Percentiles rank a stretch among this genome's conserved stretches.
These are phyloP conservation scores for Lepus americanus DNA, from an alignment of 2,113 vertebrate genomes.

Conservation along the genomic window DNA sequence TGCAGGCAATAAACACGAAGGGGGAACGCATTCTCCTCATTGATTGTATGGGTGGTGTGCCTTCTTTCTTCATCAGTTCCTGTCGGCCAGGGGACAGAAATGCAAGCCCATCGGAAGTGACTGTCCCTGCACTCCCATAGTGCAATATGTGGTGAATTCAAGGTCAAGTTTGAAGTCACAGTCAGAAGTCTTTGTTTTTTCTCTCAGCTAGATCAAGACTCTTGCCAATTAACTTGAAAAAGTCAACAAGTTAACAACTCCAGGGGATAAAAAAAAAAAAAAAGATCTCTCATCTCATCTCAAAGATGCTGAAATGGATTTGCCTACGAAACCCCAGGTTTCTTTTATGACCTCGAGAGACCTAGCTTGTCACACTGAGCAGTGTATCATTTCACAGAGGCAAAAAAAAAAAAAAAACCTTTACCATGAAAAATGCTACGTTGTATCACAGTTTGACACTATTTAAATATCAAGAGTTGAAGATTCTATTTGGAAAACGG, in stretches of 20 bases:
- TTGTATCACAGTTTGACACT: slow-evolving; percentile 79
- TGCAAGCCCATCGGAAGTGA: not conserved
- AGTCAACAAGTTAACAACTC: slow-evolving; percentile 67
- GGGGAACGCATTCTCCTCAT: not conserved
- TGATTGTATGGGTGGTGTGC: not conserved
- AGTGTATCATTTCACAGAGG: slow-evolving; percentile 32
- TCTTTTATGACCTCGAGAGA: slow-evolving; percentile 50
- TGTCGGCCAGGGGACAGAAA: not conserved
- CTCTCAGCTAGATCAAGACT: not conserved
- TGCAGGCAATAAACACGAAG: not conserved
- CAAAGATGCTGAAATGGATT: slow-evolving; percentile 64
- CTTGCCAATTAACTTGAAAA: slow-evolving; percentile 67
- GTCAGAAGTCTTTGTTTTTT: slow-evolving; percentile 34
- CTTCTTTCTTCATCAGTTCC: slow-evolving; percentile 6
- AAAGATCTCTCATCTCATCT: slow-evolving; percentile 24
- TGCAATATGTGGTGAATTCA: not conserved
- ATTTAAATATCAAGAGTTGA: slow-evolving; percentile 75
- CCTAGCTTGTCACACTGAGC: slow-evolving; percentile 50
- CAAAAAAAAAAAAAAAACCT: slow-evolving; percentile 44
- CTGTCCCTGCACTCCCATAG: not conserved
- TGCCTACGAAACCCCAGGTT: slow-evolving; percentile 33
- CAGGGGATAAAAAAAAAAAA: not conserved
- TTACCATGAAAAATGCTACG: slow-evolving; percentile 72
- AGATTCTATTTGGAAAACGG: slow-evolving; percentile 77
- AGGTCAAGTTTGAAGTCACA: slow-evolving; percentile 64